A percentile compares a stretch with the other conserved stretches of the same genome.
phyloP scores from a whole-genome alignment of 2,888 invertebrate species.

The Thereva nobilitata region DNA sequence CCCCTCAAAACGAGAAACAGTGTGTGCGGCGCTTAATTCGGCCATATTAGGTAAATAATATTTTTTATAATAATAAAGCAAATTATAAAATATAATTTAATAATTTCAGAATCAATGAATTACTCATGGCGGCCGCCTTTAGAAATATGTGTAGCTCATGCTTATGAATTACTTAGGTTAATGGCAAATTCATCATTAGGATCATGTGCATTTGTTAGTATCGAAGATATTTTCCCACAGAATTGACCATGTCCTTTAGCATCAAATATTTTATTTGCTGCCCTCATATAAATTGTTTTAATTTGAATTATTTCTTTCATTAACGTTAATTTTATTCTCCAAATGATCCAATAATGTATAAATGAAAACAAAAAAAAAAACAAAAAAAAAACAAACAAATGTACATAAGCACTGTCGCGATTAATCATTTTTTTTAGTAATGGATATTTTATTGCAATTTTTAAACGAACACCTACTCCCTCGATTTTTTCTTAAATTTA shows the following conservation, averaged over 20 bases:
- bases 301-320: too few relatives aligned
- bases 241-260: constrained; percentile 57
- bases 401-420: constrained; percentile 34
- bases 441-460: too few relatives aligned
- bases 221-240: constrained; percentile 73
- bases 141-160: constrained; percentile 90
- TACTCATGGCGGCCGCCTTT: constrained; percentile 89
- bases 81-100: constrained; percentile 21
- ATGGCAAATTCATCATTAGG: constrained; percentile 91
- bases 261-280: constrained; percentile 47
- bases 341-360: constrained; percentile 15
- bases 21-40: constrained; percentile 95
- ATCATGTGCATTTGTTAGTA: constrained; percentile 92
- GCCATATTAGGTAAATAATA: constrained; percentile 84
- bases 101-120: constrained; percentile 81
- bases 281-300: constrained; percentile 44
- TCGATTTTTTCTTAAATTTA: too few relatives aligned
- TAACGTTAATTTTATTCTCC: constrained; percentile 16
- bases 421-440: constrained; percentile 3
- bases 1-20: constrained; percentile 90
- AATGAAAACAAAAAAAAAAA: constrained; percentile 31
- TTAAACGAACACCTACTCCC: too few relatives aligned
- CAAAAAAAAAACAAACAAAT: constrained; percentile 3
- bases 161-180: constrained; percentile 82
- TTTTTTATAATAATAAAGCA: background rate